Evolutionary conservation across 2,888 invertebrate species (phyloP).

Genomic region (Drosophila mayaguana): DNA sequence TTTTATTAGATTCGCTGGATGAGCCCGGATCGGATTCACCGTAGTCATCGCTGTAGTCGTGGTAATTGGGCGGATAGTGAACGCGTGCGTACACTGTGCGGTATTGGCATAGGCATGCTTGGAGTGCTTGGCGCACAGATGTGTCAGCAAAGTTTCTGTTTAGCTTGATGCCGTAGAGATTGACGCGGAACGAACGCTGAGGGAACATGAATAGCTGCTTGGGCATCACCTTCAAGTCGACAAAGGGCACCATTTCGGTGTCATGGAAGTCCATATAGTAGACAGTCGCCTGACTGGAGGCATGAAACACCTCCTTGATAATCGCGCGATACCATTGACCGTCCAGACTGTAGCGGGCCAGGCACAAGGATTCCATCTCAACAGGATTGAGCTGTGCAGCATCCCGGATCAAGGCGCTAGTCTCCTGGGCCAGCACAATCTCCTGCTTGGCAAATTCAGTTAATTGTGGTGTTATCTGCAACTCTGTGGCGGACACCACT

Average conservation of each 20-base stretch:
- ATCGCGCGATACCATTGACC: constrained; percentile 90
- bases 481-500: constrained; percentile 70
- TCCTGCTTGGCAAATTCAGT: constrained; percentile 85
- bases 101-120: constrained; percentile 57
- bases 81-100: constrained; percentile 68
- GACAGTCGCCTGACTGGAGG: constrained; percentile 86
- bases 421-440: constrained; percentile 85
- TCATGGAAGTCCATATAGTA: constrained; percentile 92
- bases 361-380: constrained; percentile 86
- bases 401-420: constrained; percentile 85
- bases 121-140: constrained; percentile 77
- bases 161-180: constrained; percentile 85
- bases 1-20: neutral
- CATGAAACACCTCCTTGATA: constrained; percentile 86
- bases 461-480: constrained; percentile 80
- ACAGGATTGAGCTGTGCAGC: constrained; percentile 85
- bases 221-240: constrained; percentile 86
- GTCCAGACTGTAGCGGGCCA: constrained; percentile 88
- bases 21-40: constrained; percentile 9
- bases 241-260: constrained; percentile 86
- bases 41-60: constrained; percentile 4
- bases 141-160: constrained; percentile 82
- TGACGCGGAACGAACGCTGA: constrained; percentile 86
- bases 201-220: constrained; percentile 86
- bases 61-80: constrained; percentile 42